Conservation (phyloP, 2,797 vertebrate species). For the Cetoscarus ocellatus region DNA sequence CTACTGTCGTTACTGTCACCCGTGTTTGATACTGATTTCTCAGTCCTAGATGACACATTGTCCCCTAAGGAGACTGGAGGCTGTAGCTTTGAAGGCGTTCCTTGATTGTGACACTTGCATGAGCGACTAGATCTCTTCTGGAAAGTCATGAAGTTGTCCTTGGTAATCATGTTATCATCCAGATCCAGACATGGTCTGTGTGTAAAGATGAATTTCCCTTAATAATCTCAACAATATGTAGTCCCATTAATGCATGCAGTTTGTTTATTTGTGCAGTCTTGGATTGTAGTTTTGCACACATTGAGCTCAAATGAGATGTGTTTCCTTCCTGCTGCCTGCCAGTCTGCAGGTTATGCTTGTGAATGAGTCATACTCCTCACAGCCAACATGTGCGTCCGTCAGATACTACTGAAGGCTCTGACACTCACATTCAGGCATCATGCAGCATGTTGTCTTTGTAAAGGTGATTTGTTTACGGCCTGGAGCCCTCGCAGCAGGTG, state of each 20-base stretch:
- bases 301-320: background rate
- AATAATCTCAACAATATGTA: background rate
- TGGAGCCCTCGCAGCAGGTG: constrained; percentile 58
- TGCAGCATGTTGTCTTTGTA: constrained; percentile 17
- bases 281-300: background rate
- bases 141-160: constrained; percentile 4
- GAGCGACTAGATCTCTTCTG: constrained; percentile 8
- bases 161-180: background rate
- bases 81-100: constrained; percentile 25
- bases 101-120: constrained; percentile 10
- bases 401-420: background rate
- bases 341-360: constrained; percentile 10
- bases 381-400: constrained; percentile 13
- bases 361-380: constrained; percentile 7
- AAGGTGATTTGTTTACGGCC: constrained; percentile 37
- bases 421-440: background rate
- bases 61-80: constrained; percentile 2
- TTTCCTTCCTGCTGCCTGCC: background rate
- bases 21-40: background rate
- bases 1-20: background rate
- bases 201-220: background rate
- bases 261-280: background rate
- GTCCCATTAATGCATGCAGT: background rate
- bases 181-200: background rate
- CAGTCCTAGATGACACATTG: background rate